Base-by-base conservation (phyloP, 2,888 invertebrate genomes). In the Lasioglossum villosulum region DNA sequence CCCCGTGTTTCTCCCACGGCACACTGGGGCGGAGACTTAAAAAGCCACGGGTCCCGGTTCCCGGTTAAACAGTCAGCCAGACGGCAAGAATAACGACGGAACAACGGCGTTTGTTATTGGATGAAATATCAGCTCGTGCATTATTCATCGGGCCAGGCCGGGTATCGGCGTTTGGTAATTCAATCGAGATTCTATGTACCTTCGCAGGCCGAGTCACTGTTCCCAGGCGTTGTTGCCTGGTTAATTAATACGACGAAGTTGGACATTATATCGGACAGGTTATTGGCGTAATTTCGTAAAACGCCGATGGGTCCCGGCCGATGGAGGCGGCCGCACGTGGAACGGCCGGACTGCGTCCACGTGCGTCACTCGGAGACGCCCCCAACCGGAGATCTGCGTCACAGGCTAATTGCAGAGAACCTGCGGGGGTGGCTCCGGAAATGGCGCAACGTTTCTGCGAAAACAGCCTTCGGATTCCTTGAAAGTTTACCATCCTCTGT, bases 41-140 rank as follows among this genome's bases (percentile, higher is more conserved):
- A 76, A 80, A 63, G 80, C 59, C 66, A 42, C 37, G 30, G 48
- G 42, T 78, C 66, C 52, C 75, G 78, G 70, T 77, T 75, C 66
- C n/a, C 79, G 78, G 70, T 75, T 75, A 79, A 79, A 80, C 48
- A 75, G 52, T 48, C 78, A 74, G 75, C 37, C 39, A 73, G 14
- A 71, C 68, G 63, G 74, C 74, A 78, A 75, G 74, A 73, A 78
- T 80, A 80, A 73, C 72, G 75, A 48, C 34, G 63, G 74, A 80
- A 74, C 78, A 80, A 78, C 80, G 70, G 84, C 73, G 84, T 87
- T 86, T 86, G 82, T 84, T 90, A 83, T 86, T 73, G 79, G 76
- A 73, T 83, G 85, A 85, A 90, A 90, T 90, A 90, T 89, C 84
- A 83, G 81, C 82, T 86, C 80, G 87, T 90, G 88, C 86, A 91